Evolutionary conservation across 2,797 vertebrate genomes (phyloP), one percentile per base, ranked within the genome.

Genomic region (Sylvia borin): DNA sequence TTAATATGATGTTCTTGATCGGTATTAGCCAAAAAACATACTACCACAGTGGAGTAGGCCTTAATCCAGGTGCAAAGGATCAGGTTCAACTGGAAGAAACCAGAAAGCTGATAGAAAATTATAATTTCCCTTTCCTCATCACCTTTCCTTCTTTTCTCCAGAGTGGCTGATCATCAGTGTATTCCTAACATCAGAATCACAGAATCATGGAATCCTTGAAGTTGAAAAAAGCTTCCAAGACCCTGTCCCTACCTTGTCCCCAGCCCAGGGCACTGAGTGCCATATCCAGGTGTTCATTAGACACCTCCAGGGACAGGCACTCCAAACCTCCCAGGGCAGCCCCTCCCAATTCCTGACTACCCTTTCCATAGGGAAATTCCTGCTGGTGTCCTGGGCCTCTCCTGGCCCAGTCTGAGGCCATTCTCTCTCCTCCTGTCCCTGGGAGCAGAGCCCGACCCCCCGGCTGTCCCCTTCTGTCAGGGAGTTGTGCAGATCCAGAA

Each of bases 221-320:
- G 9, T 11, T 66, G 43, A 22, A 36, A 57, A 57, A 75, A 25
- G 1, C 21, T 20, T 58, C 51, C 42, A 38, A 64, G 8, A 7
- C 2, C 7, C 5, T 7, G 8, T 43, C 5, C 10, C 16, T 29
- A 40, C 22, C 27, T 1, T 40, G 34, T 64, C 34, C 58, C 42
- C 48, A 62, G 27, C 32, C 32, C 55, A 26, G 20, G 36, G 38
- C 55, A 0, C 66, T 13, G 4, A 51, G 55, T 34, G 27, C 17
- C 47, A 45, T 8, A 2, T 43, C 45, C 78, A 61, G 45, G 0
- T 0, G 0, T 57, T 18, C 31, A 29, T 14, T 1, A 32, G 38
- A 3, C 45, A 43, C 47, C 13, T 26, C 8, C 38, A 53, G 32
- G 36, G 10, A 31, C 26, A 47, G 32, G 3, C 0, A 31, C 36